Evolutionary conservation across 2,888 invertebrate species (phyloP), one percentile per base, ranked within the genome.

Genomic region (Cryptus viduatorius): DNA sequence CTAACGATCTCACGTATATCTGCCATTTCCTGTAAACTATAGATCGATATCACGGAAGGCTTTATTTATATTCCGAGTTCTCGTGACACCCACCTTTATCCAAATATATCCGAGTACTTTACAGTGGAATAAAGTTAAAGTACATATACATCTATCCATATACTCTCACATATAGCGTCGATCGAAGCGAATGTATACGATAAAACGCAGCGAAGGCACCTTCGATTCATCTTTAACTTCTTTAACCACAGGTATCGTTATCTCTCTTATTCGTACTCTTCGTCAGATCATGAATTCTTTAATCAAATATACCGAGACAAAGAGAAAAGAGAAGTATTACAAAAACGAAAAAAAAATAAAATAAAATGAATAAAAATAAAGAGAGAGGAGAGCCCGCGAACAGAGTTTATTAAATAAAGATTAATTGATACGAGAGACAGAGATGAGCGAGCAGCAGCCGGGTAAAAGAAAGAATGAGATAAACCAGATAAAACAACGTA

Each of bases 401-500:
- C 68, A 48, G 44, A 73, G 73, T 73, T 73, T 76, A 50, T 76
- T 76, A 76, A 76, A 65, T 76, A 50, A 64, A 76, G 64, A 76
- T 50, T 76, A 76, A 76, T 76, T 48, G 64, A 76, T 76, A 64
- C 48, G 64, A 50, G 64, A 16, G 42, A 53, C 19, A n/a, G 10
- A 72, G 64, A 64, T 16, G 75, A 64, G 37, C n/a, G 37, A 48
- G 75, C 12, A 29, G 42, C 59, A 44, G 31, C 37, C 37, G 46
- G 42, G 48, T 19, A n/a, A 16, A 65, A 19, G 24, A 42, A 8
- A 53, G 73, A 46, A 19, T 31, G 46, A 64, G 29, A 46, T 24
- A 46, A 14, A 61, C 24, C 29, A 46, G 19, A 61, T 46, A 37
- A 61, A 61, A n/a, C 73, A 8, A 16, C 29, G 46, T 44, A 42